phyloP scores from a whole-genome alignment of 2,888 invertebrate species.

The Eupeodes luniger region DNA sequence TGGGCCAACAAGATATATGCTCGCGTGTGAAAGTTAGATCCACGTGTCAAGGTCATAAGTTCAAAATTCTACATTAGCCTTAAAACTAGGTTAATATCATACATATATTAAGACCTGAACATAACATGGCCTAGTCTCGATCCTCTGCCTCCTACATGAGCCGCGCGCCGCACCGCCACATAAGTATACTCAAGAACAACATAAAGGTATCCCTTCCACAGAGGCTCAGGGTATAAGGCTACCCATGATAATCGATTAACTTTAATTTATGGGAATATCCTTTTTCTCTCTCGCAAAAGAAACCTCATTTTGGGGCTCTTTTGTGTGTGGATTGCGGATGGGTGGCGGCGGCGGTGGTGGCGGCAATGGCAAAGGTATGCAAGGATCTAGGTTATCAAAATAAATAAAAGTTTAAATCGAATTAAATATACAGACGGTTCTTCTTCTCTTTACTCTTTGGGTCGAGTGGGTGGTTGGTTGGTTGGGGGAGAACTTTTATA shows the following conservation, averaged over 20 bases:
- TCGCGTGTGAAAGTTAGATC: conserved; percentile 42
- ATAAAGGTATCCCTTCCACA: too few relatives aligned
- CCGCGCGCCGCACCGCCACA: neutral
- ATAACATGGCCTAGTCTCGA: conserved; percentile 34
- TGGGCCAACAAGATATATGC: neutral
- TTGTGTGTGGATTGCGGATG: neutral
- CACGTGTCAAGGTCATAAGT: conserved; percentile 69
- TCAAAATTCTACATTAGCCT: conserved; percentile 61
- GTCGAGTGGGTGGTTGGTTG: neutral
- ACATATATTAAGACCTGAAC: conserved; percentile 17
- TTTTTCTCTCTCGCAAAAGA: neutral
- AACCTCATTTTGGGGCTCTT: conserved; percentile 44
- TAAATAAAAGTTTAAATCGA: conserved; percentile 59
- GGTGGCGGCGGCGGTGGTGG: too few relatives aligned
- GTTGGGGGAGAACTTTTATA: conserved; percentile 43
- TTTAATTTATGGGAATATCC: conserved; percentile 67
- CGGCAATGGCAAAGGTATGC: neutral
- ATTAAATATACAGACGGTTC: conserved; percentile 42
- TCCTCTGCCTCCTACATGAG: neutral
- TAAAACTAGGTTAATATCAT: conserved; percentile 39
- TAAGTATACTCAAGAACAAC: too few relatives aligned
- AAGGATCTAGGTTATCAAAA: conserved; percentile 23
- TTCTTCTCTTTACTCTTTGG: neutral
- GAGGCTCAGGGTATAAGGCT: neutral
- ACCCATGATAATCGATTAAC: conserved; percentile 62